Evolutionary conservation across 1,140 invertebrate species (phyloP).

Genomic region (Vanessa tameamea): DNA sequence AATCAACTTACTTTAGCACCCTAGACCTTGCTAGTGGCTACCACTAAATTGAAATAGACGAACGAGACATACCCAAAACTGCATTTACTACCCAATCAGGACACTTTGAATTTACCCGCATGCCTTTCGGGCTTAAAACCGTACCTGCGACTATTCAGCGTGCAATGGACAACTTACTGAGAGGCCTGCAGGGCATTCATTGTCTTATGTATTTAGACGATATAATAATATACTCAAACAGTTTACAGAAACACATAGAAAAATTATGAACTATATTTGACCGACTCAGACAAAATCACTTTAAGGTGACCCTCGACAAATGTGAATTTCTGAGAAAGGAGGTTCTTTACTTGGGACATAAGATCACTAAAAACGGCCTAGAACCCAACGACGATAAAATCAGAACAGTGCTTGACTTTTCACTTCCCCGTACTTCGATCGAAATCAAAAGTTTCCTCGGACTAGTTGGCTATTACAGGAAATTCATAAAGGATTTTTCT

Average conservation of each 20-base stretch:
- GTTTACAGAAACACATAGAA: slow-evolving; percentile 22
- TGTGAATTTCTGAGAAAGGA: slow-evolving; percentile 15
- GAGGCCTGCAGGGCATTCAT: slow-evolving; percentile 10
- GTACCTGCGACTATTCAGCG: no score
- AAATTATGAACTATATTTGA: slow-evolving; percentile 25
- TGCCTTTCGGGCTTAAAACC: no score
- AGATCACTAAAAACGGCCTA: slow-evolving; percentile 23
- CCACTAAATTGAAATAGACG: slow-evolving; percentile 74
- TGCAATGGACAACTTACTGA: slow-evolving; percentile 35
- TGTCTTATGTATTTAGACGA: slow-evolving; percentile 44
- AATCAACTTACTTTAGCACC: slow-evolving; percentile 54
- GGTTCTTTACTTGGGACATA: slow-evolving; percentile 17
- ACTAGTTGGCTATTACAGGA: no score
- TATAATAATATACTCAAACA: slow-evolving; percentile 42
- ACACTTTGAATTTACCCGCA: slow-evolving; percentile 56
- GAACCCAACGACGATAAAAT: slow-evolving; percentile 18
- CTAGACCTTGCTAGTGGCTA: slow-evolving; percentile 71
- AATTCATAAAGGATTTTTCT: slow-evolving; percentile 30
- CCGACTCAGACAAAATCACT: slow-evolving; percentile 8
- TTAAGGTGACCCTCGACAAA: slow-evolving; percentile 28
- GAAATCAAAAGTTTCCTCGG: slow-evolving; percentile 70
- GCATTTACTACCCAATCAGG: slow-evolving; percentile 65
- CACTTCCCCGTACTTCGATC: slow-evolving; percentile 56
- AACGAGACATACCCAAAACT: slow-evolving; percentile 68
- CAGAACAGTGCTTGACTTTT: slow-evolving; percentile 1